A percentile compares a stretch with the other conserved stretches of the same genome.
Conservation (phyloP, 2,113 vertebrate species). For the Nesoenas mayeri region DNA sequence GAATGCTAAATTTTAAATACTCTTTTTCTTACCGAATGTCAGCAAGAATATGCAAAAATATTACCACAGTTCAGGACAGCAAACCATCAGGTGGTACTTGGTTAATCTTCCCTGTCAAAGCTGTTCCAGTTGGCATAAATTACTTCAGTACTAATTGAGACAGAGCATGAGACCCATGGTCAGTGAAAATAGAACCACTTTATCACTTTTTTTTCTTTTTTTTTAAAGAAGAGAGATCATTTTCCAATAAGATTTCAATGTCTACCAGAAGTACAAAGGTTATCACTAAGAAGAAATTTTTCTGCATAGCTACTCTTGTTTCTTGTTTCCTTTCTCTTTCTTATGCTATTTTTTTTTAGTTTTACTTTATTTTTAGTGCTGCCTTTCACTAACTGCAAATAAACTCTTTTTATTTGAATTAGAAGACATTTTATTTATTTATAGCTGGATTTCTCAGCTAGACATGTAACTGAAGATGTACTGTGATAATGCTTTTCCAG, state of each 20-base stretch:
- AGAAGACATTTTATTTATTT: not conserved
- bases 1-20: not conserved
- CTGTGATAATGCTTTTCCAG: not conserved
- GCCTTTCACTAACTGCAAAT: not conserved
- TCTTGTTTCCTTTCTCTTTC: not conserved
- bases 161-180: not conserved
- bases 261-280: not conserved
- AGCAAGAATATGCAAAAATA: not conserved
- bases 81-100: not conserved
- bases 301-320: not conserved
- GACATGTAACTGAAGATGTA: not conserved
- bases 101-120: not conserved
- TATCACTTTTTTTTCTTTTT: fast-evolving
- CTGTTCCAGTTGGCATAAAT: not conserved
- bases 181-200: not conserved
- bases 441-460: not conserved
- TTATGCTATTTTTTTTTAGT: not conserved
- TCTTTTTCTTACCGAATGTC: not conserved
- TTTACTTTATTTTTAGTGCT: not conserved
- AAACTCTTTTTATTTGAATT: not conserved
- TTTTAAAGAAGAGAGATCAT: not conserved
- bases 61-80: not conserved
- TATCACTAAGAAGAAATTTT: not conserved
- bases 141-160: not conserved
- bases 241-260: not conserved